Percentiles rank a stretch among this genome's conserved stretches.
phyloP scores from a whole-genome alignment of 2,888 invertebrate species.

The Sarcophaga carnaria region DNA sequence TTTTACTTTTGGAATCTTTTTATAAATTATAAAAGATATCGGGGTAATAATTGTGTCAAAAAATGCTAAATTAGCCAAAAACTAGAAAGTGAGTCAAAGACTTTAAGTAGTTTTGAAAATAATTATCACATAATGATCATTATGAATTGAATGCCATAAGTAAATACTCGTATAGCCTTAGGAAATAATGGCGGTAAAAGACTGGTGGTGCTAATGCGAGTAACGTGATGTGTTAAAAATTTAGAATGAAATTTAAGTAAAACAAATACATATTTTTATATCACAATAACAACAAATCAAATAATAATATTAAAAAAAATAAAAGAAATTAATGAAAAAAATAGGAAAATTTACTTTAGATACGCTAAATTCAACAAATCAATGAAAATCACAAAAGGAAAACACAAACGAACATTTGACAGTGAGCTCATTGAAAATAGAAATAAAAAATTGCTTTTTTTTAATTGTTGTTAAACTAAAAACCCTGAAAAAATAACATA shows the following conservation, averaged over 20 bases:
- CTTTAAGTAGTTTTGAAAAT: background rate
- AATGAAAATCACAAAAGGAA: conserved; percentile 6
- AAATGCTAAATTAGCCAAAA: conserved; percentile 26
- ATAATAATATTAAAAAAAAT: background rate
- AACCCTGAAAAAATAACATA: background rate
- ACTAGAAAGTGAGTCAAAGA: background rate
- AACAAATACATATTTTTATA: background rate
- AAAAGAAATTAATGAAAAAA: too few species aligned
- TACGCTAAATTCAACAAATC: background rate
- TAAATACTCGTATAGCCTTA: background rate
- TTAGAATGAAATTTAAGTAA: background rate
- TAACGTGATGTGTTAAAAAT: background rate
- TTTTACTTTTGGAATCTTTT: background rate
- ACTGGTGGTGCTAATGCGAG: conserved; percentile 33
- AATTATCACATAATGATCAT: too few species aligned
- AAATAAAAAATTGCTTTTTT: background rate
- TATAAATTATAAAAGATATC: conserved; percentile 34
- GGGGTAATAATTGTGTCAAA: conserved; percentile 41
- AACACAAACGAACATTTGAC: conserved; percentile 38
- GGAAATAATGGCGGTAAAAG: conserved; percentile 18
- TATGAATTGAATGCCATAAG: background rate
- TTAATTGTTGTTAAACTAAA: background rate
- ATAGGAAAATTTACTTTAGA: background rate
- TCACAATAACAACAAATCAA: background rate
- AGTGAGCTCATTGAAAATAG: conserved; percentile 50